Evolutionary conservation across 2,797 vertebrate genomes (phyloP).

Genomic region (Sandelia bainsii): DNA sequence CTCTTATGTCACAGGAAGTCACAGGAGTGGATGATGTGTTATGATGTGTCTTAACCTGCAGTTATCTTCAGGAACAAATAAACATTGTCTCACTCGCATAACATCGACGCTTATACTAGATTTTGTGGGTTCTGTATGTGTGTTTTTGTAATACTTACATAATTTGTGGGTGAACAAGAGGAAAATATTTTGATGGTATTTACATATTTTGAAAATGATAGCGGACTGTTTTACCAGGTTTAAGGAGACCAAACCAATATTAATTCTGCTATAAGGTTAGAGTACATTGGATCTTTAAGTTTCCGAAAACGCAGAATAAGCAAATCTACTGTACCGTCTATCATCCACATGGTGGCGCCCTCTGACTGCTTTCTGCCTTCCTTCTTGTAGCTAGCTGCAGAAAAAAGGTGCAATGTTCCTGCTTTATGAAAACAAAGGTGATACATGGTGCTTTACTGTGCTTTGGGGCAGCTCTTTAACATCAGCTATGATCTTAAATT

Average conservation of each 20-base stretch:
- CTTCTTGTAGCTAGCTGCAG: neutral
- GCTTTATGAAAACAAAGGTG: neutral
- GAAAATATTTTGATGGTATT: neutral
- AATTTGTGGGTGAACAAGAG: neutral
- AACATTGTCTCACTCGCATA: slow-evolving; percentile 27
- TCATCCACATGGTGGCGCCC: slow-evolving; percentile 59
- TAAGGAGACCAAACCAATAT: neutral
- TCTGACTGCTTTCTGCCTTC: slow-evolving; percentile 12
- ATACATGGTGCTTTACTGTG: neutral
- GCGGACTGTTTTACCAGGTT: neutral
- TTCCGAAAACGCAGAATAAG: neutral
- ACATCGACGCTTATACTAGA: slow-evolving; percentile 2
- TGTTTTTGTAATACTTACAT: slow-evolving; percentile 8
- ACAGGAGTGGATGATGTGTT: slow-evolving; percentile 32
- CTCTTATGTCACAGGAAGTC: slow-evolving; percentile 36
- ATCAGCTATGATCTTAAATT: neutral
- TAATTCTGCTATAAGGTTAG: too few species aligned
- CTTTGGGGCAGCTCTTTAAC: neutral
- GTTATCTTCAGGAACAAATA: slow-evolving; percentile 27
- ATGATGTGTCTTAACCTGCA: slow-evolving; percentile 17
- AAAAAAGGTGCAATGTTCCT: neutral
- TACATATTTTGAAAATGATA: neutral
- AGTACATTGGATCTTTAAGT: neutral
- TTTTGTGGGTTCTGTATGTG: slow-evolving; percentile 8
- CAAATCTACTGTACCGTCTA: slow-evolving; percentile 19